These are phyloP conservation scores for Channa striata DNA, from an alignment of 2,797 vertebrate genomes.

Conservation along the genomic window DNA sequence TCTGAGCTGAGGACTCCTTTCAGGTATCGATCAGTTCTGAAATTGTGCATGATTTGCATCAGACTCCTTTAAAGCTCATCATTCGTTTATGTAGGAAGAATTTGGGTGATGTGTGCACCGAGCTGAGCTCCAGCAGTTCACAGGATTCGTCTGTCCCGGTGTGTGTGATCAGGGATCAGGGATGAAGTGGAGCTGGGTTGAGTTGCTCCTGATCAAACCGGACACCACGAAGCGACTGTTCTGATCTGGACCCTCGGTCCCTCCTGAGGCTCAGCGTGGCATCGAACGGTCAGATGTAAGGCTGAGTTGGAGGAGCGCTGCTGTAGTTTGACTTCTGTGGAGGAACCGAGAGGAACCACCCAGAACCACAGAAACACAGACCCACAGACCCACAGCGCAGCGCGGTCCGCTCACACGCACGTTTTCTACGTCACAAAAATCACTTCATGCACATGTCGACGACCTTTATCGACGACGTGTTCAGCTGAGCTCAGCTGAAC, in stretches of 20 bases:
- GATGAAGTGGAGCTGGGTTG: no score
- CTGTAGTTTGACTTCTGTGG: neutral
- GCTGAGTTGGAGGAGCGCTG: conserved; percentile 44
- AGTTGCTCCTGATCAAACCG: no score
- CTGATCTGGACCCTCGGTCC: no score
- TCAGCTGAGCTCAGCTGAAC: conserved; percentile 10
- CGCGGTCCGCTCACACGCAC: neutral
- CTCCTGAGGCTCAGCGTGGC: conserved; percentile 6
- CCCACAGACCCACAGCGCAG: no score
- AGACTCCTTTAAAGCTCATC: no score
- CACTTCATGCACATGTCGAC: neutral
- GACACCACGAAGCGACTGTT: no score
- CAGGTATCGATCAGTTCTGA: no score
- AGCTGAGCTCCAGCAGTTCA: conserved; percentile 18
- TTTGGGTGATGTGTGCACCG: neutral
- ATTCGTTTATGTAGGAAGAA: neutral
- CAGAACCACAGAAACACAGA: neutral
- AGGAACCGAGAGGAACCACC: neutral
- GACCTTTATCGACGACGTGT: neutral
- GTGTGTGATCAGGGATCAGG: no score
- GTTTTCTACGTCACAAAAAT: neutral
- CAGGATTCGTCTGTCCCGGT: neutral
- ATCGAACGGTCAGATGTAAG: neutral
- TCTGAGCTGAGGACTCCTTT: no score
- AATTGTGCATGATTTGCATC: no score